These are phyloP conservation scores for Aulostomus chinensis DNA, from an alignment of 2,797 vertebrate species.

Conservation along the genomic window DNA sequence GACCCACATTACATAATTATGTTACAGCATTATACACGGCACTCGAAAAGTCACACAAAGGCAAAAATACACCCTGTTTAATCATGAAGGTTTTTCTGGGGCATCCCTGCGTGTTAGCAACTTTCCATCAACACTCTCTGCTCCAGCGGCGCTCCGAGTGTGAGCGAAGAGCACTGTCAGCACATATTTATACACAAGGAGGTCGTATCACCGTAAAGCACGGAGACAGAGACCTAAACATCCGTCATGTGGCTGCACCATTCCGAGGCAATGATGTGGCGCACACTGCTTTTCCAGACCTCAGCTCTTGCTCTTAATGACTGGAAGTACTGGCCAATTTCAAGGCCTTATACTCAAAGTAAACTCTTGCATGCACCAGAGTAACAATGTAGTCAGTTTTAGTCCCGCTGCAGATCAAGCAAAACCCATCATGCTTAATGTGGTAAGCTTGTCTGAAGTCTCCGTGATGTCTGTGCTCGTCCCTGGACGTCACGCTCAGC, in stretches of 20 bases:
- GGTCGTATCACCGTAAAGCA: background rate
- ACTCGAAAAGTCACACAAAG: too few relatives aligned
- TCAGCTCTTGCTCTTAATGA: slow-evolving; percentile 10
- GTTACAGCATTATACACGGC: too few relatives aligned
- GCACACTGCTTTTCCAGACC: slow-evolving; percentile 6
- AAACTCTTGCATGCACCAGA: background rate
- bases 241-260: slow-evolving; percentile 36
- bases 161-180: too few relatives aligned
- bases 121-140: too few relatives aligned
- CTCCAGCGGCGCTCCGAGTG: too few relatives aligned
- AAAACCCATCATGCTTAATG: slow-evolving; percentile 35
- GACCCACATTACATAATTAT: too few relatives aligned
- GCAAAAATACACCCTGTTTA: too few relatives aligned
- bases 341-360: slow-evolving; percentile 6
- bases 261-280: slow-evolving; percentile 6
- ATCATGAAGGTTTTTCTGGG: too few relatives aligned
- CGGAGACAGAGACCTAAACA: slow-evolving; percentile 19
- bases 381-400: slow-evolving; percentile 11
- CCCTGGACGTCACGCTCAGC: slow-evolving; percentile 43
- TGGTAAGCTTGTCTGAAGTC: slow-evolving; percentile 45
- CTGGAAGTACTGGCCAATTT: slow-evolving; percentile 6
- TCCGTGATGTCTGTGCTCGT: slow-evolving; percentile 28
- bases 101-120: too few relatives aligned
- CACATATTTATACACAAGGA: background rate
- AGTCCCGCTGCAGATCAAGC: slow-evolving; percentile 26